phyloP scores from a whole-genome alignment of 2,113 vertebrate genomes.

The Psilopogon haemacephalus region DNA sequence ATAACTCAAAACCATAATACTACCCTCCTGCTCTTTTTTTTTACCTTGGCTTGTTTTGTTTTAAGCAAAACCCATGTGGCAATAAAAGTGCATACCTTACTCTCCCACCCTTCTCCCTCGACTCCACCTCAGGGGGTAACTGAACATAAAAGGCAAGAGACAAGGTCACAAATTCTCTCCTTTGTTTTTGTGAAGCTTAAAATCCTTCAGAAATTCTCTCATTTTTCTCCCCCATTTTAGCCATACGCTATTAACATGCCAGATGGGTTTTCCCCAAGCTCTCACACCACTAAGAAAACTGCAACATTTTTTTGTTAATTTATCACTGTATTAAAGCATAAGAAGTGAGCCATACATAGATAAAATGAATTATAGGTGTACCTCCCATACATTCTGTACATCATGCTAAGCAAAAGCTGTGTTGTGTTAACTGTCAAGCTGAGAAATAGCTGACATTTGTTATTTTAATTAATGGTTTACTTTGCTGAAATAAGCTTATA shows the following conservation, averaged over 20 bases:
- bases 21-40: not conserved
- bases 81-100: not conserved
- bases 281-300: constrained; percentile 66
- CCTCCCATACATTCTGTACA: constrained; percentile 66
- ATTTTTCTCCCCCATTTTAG: constrained; percentile 49
- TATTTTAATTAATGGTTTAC: constrained; percentile 87
- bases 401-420: constrained; percentile 78
- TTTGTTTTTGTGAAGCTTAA: constrained; percentile 42
- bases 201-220: constrained; percentile 55
- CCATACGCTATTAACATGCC: constrained; percentile 30
- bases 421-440: constrained; percentile 79
- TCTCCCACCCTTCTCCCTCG: not conserved
- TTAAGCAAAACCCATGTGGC: not conserved
- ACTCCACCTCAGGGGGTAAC: not conserved
- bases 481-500: constrained; percentile 82
- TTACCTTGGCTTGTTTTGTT: not conserved
- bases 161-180: not conserved
- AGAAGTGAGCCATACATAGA: constrained; percentile 65
- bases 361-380: constrained; percentile 72
- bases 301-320: constrained; percentile 74
- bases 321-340: constrained; percentile 72
- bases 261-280: constrained; percentile 74
- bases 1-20: not conserved
- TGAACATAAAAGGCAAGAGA: not conserved
- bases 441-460: constrained; percentile 82